Evolutionary conservation across 1,140 invertebrate species (phyloP).

Genomic region (Bilobella aurantiaca): DNA sequence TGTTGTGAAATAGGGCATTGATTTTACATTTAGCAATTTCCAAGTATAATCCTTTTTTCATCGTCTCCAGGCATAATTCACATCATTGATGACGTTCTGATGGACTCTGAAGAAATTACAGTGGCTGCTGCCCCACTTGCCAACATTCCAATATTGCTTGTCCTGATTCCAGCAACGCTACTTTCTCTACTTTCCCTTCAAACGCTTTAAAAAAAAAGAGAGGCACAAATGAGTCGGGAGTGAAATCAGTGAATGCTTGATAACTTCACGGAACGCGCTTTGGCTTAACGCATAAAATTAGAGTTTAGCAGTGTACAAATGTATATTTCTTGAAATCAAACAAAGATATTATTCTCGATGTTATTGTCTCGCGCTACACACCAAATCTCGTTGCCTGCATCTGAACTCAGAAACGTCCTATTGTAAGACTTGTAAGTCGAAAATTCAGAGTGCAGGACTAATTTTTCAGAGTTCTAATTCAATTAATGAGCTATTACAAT

Average conservation of each 20-base stretch:
- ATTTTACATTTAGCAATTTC: too few relatives aligned
- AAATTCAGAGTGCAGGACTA: too few relatives aligned
- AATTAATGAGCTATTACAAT: too few relatives aligned
- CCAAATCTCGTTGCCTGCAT: background rate
- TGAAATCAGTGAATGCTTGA: too few relatives aligned
- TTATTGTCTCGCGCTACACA: too few relatives aligned
- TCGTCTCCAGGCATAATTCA: conserved; percentile 64
- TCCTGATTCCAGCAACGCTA: background rate
- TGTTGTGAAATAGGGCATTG: too few relatives aligned
- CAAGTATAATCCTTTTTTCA: background rate
- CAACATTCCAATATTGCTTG: too few relatives aligned
- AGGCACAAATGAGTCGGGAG: too few relatives aligned
- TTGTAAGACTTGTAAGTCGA: background rate
- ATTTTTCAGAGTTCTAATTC: background rate
- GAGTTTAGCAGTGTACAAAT: too few relatives aligned
- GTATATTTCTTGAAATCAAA: too few relatives aligned
- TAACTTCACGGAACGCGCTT: too few relatives aligned
- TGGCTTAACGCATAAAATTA: too few relatives aligned
- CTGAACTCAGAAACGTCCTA: background rate
- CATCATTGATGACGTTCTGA: conserved; percentile 71
- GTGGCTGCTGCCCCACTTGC: conserved; percentile 47
- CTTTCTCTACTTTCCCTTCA: background rate
- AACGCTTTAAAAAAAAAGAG: background rate
- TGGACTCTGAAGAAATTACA: conserved; percentile 67
- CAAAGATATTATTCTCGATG: background rate